Conservation (phyloP, 2,888 invertebrate genomes). For the Apeira syringaria region DNA sequence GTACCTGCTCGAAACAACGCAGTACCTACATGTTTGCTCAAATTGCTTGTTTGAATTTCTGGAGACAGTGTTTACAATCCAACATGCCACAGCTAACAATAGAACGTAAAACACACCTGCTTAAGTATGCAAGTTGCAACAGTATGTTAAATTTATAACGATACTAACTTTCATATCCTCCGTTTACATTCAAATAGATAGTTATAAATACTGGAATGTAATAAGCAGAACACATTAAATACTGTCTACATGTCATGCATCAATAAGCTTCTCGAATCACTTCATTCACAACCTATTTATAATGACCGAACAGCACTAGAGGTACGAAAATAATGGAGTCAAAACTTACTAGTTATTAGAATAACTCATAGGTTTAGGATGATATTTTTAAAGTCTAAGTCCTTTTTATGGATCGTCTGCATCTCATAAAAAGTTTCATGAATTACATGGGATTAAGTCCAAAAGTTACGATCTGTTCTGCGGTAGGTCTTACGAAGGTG, state of each 20-base stretch:
- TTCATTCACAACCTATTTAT: slow-evolving; percentile 19
- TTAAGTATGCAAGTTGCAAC: slow-evolving; percentile 30
- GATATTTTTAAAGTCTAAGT: slow-evolving; percentile 47
- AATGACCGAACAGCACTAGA: slow-evolving; percentile 12
- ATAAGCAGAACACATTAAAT: slow-evolving; percentile 24
- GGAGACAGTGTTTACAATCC: slow-evolving; percentile 60
- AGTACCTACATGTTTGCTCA: slow-evolving; percentile 41
- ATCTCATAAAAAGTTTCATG: slow-evolving; percentile 65
- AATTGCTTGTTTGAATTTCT: slow-evolving; percentile 59
- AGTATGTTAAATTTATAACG: slow-evolving; percentile 33
- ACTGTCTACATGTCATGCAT: slow-evolving; percentile 20
- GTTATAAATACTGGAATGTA: slow-evolving; percentile 18
- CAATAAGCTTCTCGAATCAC: slow-evolving; percentile 20
- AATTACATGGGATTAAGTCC: slow-evolving; percentile 69
- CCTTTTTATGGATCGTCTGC: slow-evolving; percentile 55
- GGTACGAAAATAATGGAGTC: slow-evolving; percentile 29
- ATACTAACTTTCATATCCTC: slow-evolving; percentile 31
- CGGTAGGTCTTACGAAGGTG: slow-evolving; percentile 67
- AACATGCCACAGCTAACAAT: slow-evolving; percentile 62
- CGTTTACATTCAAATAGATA: slow-evolving; percentile 28
- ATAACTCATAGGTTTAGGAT: slow-evolving; percentile 35
- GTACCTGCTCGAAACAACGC: slow-evolving; percentile 28
- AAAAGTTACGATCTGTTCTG: slow-evolving; percentile 66
- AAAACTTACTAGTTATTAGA: slow-evolving; percentile 26
- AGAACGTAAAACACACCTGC: slow-evolving; percentile 39